These are phyloP conservation scores for Lycia hirtaria DNA, from an alignment of 2,888 invertebrate genomes.

Conservation along the genomic window DNA sequence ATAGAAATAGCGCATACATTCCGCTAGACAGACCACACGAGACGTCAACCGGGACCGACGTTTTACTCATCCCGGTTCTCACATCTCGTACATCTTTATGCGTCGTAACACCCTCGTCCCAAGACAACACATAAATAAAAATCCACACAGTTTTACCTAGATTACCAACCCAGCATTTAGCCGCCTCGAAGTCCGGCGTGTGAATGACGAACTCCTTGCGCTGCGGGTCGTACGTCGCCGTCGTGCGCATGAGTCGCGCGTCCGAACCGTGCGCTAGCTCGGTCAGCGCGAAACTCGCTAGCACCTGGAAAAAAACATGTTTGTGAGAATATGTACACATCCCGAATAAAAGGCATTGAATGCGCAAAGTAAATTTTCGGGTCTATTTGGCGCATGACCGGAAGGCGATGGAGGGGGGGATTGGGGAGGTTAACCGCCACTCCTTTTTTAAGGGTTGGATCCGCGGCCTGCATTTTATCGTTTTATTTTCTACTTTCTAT, in stretches of 20 bases:
- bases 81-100: neutral
- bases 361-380: too few species aligned
- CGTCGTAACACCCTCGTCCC: neutral
- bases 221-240: conserved; percentile 92
- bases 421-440: too few species aligned
- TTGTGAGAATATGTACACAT: neutral
- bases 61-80: neutral
- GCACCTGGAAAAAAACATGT: conserved; percentile 73
- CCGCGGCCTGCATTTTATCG: too few species aligned
- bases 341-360: too few species aligned
- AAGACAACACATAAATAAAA: conserved; percentile 46
- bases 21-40: too few species aligned
- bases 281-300: conserved; percentile 95
- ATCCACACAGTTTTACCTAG: conserved; percentile 86
- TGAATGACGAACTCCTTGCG: conserved; percentile 94
- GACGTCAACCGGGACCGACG: too few species aligned
- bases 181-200: conserved; percentile 97
- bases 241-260: conserved; percentile 95
- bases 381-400: too few species aligned
- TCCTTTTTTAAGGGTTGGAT: too few species aligned
- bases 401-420: too few species aligned
- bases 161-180: conserved; percentile 98
- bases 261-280: conserved; percentile 98
- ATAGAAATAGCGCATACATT: too few species aligned
- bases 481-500: too few species aligned